These are phyloP conservation scores for Tetrapedia diversipes DNA, from an alignment of 2,888 invertebrate genomes.

Conservation along the genomic window DNA sequence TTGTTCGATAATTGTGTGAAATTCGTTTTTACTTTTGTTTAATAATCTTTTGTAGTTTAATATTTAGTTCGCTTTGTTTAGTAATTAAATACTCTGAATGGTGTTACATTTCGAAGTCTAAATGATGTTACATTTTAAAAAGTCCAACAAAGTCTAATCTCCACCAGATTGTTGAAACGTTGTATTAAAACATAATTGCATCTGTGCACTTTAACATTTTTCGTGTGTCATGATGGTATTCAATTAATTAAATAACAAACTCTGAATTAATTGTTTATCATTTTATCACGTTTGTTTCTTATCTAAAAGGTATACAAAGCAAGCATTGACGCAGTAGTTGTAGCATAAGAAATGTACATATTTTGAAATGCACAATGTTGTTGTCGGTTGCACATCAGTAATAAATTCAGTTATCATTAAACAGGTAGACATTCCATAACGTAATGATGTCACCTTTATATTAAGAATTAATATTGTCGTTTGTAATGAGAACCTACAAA, in stretches of 20 bases:
- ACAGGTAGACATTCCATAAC: constrained; percentile 4
- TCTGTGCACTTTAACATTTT: neutral
- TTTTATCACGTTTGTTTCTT: neutral
- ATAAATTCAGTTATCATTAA: constrained; percentile 12
- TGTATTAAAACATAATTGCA: neutral
- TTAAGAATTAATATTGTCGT: constrained; percentile 1
- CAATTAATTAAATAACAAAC: neutral
- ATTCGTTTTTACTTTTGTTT: too few species aligned
- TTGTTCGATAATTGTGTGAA: too few species aligned
- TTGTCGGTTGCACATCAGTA: neutral
- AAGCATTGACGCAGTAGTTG: neutral
- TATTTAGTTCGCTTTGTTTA: too few species aligned
- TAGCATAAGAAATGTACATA: neutral
- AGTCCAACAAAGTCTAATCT: too few species aligned
- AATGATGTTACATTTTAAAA: too few species aligned
- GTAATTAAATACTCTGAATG: too few species aligned
- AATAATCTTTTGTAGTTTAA: too few species aligned
- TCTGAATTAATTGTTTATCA: neutral
- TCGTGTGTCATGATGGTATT: neutral
- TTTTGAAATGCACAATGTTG: neutral
- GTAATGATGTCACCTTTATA: neutral
- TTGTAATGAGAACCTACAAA: neutral
- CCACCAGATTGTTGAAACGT: neutral
- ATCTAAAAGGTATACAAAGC: neutral
- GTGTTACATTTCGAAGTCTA: too few species aligned